Conservation (phyloP, 2,888 invertebrate genomes). For the Andrena hattorfiana region DNA sequence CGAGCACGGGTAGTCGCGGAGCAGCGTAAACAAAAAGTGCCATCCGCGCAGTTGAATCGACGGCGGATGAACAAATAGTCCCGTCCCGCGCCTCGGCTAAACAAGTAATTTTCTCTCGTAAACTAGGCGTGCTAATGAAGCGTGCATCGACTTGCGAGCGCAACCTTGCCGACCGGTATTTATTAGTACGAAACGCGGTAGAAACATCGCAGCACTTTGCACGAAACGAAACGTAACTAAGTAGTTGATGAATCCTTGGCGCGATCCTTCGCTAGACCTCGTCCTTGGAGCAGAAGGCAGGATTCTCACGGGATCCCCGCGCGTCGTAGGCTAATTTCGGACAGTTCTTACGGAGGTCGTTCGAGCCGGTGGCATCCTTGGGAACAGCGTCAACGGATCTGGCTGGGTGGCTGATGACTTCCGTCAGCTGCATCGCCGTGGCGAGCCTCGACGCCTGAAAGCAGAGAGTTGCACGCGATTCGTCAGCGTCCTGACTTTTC, state of each 20-base stretch:
- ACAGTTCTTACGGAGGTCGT: conserved; percentile 18
- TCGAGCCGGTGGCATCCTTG: conserved; percentile 76
- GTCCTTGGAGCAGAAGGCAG: conserved; percentile 56
- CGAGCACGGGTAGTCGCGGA: background rate
- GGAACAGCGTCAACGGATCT: conserved; percentile 9
- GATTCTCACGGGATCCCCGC: conserved; percentile 54
- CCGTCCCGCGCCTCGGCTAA: background rate
- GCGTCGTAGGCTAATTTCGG: conserved; percentile 16
- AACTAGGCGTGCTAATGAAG: conserved; percentile 1
- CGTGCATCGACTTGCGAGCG: background rate
- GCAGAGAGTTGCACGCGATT: conserved; percentile 50
- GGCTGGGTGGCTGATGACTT: conserved; percentile 69
- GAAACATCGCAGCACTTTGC: background rate
- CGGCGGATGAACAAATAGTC: conserved; percentile 30
- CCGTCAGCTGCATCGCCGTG: conserved; percentile 75
- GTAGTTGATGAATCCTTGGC: background rate
- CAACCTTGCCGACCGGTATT: background rate
- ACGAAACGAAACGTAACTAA: background rate
- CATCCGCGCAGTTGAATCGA: conserved; percentile 10
- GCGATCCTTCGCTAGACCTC: conserved; percentile 41
- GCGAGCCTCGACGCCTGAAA: conserved; percentile 77
- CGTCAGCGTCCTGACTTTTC: background rate
- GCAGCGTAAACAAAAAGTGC: background rate
- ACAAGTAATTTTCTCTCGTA: conserved; percentile 34
- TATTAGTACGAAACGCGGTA: conserved; percentile 6